These are phyloP conservation scores for Ailuropoda melanoleuca DNA, from an alignment of 2,113 vertebrate genomes.

Conservation along the genomic window DNA sequence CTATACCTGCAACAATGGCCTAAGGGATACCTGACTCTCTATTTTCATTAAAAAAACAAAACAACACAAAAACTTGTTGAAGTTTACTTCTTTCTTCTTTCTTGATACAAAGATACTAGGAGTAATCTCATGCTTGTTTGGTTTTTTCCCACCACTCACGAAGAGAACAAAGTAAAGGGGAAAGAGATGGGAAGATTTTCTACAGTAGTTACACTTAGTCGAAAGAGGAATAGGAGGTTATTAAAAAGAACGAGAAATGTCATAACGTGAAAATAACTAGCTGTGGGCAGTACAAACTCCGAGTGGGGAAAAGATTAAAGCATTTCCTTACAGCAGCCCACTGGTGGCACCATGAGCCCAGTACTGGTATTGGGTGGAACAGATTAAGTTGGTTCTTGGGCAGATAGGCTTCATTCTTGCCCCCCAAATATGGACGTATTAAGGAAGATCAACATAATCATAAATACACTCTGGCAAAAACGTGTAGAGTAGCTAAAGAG, in stretches of 20 bases:
- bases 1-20: background rate
- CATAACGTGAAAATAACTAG: background rate
- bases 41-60: background rate
- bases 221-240: background rate
- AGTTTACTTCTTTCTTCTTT: conserved; percentile 36
- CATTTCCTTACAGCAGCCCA: background rate
- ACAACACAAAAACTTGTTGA: background rate
- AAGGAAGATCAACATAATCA: background rate
- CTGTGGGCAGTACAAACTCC: background rate
- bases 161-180: background rate
- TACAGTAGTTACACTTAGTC: background rate
- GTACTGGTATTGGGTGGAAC: background rate
- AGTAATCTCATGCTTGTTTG: background rate
- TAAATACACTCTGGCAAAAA: background rate
- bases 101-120: conserved; percentile 3
- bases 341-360: background rate
- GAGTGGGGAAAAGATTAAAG: background rate
- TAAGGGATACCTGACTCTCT: background rate
- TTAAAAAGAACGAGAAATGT: background rate
- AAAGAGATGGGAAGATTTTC: background rate
- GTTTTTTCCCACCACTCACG: background rate
- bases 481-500: background rate
- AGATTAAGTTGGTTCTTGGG: background rate
- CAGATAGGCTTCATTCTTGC: background rate
- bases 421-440: background rate